These are phyloP conservation scores for Drosophila auraria DNA, from an alignment of 1,140 invertebrate genomes.

Conservation along the genomic window DNA sequence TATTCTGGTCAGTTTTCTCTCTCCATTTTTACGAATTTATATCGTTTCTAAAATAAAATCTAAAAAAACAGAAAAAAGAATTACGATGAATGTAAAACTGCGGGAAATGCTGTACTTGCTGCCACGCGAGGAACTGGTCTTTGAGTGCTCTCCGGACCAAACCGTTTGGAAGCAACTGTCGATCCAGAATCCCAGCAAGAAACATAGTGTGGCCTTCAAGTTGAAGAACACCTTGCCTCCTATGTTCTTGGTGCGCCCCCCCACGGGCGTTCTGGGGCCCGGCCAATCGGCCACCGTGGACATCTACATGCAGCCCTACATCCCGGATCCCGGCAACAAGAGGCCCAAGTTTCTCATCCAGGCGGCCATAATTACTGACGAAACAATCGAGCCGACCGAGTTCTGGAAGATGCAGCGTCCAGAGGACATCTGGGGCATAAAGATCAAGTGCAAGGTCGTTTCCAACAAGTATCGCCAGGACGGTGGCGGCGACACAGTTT, in stretches of 20 bases:
- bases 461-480: background rate
- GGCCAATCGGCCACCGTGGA: slow-evolving; percentile 30
- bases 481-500: background rate
- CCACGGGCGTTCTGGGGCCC: slow-evolving; percentile 36
- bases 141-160: slow-evolving; percentile 51
- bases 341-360: slow-evolving; percentile 59
- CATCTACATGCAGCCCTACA: slow-evolving; percentile 48
- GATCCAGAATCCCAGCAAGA: slow-evolving; percentile 44
- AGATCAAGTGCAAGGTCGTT: slow-evolving; percentile 39
- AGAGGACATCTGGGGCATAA: slow-evolving; percentile 28
- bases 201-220: slow-evolving; percentile 42
- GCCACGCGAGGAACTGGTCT: slow-evolving; percentile 35
- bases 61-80: too few species aligned
- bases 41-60: too few species aligned
- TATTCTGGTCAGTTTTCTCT: too few species aligned
- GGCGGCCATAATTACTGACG: slow-evolving; percentile 5
- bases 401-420: slow-evolving; percentile 42
- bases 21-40: too few species aligned
- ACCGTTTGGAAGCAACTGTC: slow-evolving; percentile 29
- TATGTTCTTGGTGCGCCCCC: slow-evolving; percentile 61
- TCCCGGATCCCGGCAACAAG: background rate
- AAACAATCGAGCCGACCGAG: slow-evolving; percentile 7
- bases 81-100: background rate
- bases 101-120: slow-evolving; percentile 21
- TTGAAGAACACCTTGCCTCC: slow-evolving; percentile 61